These are phyloP conservation scores for Leiothrix lutea DNA, from an alignment of 2,113 vertebrate species.

Conservation along the genomic window DNA sequence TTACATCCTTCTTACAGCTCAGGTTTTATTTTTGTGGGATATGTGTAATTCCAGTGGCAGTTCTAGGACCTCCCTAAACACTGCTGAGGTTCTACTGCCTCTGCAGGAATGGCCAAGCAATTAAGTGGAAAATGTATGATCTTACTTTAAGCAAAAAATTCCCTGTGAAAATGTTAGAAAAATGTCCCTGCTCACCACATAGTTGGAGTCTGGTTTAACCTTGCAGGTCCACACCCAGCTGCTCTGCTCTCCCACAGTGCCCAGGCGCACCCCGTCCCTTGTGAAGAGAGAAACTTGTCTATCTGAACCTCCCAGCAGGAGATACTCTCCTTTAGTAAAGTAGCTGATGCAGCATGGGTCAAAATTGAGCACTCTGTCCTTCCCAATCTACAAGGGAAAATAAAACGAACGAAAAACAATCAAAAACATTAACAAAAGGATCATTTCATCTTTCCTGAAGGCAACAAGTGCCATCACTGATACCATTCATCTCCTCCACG, in stretches of 20 bases:
- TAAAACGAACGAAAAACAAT: neutral
- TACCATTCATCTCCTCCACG: neutral
- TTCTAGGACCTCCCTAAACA: neutral
- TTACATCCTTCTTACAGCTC: neutral
- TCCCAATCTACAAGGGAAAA: conserved; percentile 83
- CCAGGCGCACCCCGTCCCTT: conserved; percentile 90
- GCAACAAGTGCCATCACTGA: neutral
- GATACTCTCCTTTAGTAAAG: conserved; percentile 95
- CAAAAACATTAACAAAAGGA: neutral
- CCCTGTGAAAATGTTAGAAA: neutral
- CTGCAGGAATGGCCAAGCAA: neutral
- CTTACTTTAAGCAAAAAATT: neutral
- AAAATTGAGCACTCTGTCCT: conserved; percentile 87
- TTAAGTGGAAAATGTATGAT: neutral
- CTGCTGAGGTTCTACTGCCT: neutral
- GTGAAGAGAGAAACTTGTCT: conserved; percentile 95
- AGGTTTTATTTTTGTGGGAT: neutral
- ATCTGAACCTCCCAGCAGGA: conserved; percentile 92
- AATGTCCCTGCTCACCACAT: conserved; percentile 81
- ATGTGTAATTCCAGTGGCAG: neutral
- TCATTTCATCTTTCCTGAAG: neutral
- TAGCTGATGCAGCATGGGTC: conserved; percentile 97
- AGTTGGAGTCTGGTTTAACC: conserved; percentile 95
- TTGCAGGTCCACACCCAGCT: conserved; percentile 95
- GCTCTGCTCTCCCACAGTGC: conserved; percentile 88